Evolutionary conservation across 2,113 vertebrate genomes (phyloP), one percentile per base, ranked within the genome.

Genomic region (Tychaedon coryphoeus): DNA sequence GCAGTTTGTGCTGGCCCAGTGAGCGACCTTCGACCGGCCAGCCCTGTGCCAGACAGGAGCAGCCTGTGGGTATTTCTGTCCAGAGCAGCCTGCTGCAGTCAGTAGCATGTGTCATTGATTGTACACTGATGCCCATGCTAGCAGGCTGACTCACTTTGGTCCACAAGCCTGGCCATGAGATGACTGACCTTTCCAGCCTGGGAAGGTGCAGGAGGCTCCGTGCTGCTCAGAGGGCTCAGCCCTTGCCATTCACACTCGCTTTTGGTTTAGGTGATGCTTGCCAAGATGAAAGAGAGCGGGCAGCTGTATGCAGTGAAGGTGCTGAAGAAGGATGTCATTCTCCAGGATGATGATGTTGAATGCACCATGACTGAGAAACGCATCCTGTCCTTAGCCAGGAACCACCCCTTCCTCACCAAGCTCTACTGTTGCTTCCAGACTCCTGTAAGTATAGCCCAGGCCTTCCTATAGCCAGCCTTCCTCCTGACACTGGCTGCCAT

Each of bases 381-480:
- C 86, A 99, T 99, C 90, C 98, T 99, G 69, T 98, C 99, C 1
- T 92, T 99, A 66, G 99, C 99, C 16, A 94, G 98, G 90, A 98
- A 97, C 58, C 99, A 99, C 95, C 99, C 99, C 15, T 99, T 99
- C 98, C 99, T 99, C 97, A 99, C 99, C 43, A 98, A 99, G 97
- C 85, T 99, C n/a, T 99, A 98, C 98, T 99, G 99, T 96, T 99
- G 99, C 96, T 99, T 99, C 95, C 99, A 99, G 97, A 99, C 98
- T 8, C 93, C 97, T 70, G 99, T 99, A 75, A 99, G 99, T 96
- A 56, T 4, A 89, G 26, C 71, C 40, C 7, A 12, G 51, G 40
- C 25, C 47, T 48, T 25, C 47, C 47, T 48, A 48, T 20, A 19
- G 20, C 34, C 29, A 83, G 42, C 56, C 56, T 34, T 91, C 6